Conservation (phyloP, 2,113 vertebrate species). For the Gavia stellata region DNA sequence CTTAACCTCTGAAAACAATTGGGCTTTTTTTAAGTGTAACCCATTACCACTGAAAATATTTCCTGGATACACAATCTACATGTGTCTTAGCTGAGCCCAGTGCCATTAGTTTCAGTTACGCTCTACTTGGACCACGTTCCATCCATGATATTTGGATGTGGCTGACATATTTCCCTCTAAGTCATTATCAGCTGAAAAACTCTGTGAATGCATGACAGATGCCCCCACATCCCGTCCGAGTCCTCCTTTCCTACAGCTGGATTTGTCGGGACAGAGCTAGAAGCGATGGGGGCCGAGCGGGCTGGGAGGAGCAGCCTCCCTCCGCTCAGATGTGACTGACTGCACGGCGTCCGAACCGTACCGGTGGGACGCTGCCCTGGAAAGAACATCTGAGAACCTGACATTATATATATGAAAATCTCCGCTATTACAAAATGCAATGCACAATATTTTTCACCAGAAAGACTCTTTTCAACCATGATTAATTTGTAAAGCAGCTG, state of each 20-base stretch:
- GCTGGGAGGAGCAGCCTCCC: neutral
- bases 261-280: neutral
- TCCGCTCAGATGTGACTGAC: fast-evolving
- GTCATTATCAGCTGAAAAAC: neutral
- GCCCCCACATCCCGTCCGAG: fast-evolving
- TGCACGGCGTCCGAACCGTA: fast-evolving
- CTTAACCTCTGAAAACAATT: neutral
- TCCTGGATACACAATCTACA: too few species aligned
- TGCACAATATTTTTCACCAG: neutral
- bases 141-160: neutral
- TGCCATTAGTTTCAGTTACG: neutral
- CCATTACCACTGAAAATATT: neutral
- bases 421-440: neutral
- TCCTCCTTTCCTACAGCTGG: neutral
- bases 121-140: neutral
- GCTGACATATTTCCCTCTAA: neutral
- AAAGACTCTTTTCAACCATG: neutral
- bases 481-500: slow-evolving; percentile 1
- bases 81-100: neutral
- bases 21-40: neutral
- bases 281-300: fast-evolving
- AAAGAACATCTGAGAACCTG: neutral
- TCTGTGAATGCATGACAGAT: fast-evolving
- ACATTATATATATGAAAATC: too few species aligned
- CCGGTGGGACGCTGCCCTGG: neutral